phyloP scores from a whole-genome alignment of 2,888 invertebrate genomes.

The Periphyllus acericola region DNA sequence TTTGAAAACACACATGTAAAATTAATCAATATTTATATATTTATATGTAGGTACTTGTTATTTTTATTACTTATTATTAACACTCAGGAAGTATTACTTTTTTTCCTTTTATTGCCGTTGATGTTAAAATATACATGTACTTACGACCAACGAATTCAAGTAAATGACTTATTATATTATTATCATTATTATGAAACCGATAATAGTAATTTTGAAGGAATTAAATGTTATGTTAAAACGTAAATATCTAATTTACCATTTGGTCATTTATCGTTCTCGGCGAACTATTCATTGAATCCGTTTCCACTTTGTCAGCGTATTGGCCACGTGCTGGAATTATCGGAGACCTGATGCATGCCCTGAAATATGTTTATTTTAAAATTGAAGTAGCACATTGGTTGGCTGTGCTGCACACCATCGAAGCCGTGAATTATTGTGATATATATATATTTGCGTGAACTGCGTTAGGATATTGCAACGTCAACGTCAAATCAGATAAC shows the following conservation, averaged over 20 bases:
- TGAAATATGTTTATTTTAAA: constrained; percentile 66
- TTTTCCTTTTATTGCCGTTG: too few species aligned
- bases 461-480: neutral
- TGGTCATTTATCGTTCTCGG: neutral
- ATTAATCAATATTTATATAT: too few species aligned
- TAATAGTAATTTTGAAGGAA: too few species aligned
- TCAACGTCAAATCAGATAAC: too few species aligned
- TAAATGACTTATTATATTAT: too few species aligned
- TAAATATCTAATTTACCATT: constrained; percentile 13
- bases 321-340: constrained; percentile 82
- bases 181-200: too few species aligned
- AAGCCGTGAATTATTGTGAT: neutral
- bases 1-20: too few species aligned
- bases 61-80: too few species aligned
- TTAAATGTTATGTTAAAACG: neutral
- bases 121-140: too few species aligned
- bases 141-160: too few species aligned
- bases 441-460: neutral
- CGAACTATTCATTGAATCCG: neutral
- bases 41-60: too few species aligned
- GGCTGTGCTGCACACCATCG: neutral
- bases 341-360: constrained; percentile 84
- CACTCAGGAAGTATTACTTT: too few species aligned
- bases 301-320: constrained; percentile 66
- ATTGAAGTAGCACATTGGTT: neutral